Percentiles rank a stretch among this genome's conserved stretches.
phyloP scores from a whole-genome alignment of 1,140 invertebrate genomes.

The Pseudomyrmex concolor region DNA sequence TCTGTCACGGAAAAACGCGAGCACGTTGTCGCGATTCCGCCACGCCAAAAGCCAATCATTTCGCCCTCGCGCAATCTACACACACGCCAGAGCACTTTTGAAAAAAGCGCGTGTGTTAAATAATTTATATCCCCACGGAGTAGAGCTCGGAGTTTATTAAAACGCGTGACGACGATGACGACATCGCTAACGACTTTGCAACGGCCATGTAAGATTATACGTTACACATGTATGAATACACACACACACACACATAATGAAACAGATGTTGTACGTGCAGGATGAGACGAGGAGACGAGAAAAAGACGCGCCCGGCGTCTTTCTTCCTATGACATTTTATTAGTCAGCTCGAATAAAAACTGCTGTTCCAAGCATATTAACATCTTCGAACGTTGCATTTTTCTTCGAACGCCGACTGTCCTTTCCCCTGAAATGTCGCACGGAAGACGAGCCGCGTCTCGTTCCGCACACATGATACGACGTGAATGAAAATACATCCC shows the following conservation, averaged over 20 bases:
- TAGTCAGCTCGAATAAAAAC: constrained; percentile 44
- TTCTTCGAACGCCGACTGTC: constrained; percentile 40
- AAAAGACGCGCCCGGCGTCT: constrained; percentile 34
- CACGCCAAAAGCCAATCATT: constrained; percentile 57
- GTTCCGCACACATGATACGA: constrained; percentile 11
- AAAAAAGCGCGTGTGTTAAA: constrained; percentile 30
- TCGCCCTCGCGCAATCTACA: constrained; percentile 62
- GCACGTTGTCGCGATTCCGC: constrained; percentile 56
- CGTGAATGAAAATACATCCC: background rate
- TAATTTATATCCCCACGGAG: constrained; percentile 18
- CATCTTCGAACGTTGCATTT: constrained; percentile 34
- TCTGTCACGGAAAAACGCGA: constrained; percentile 1
- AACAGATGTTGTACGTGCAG: constrained; percentile 12
- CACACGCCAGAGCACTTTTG: constrained; percentile 23
- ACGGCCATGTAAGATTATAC: constrained; percentile 5
- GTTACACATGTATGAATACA: constrained; percentile 11
- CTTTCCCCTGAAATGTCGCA: constrained; percentile 41
- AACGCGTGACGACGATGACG: constrained; percentile 60
- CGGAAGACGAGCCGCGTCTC: constrained; percentile 39
- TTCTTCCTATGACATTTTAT: constrained; percentile 52
- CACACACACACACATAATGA: background rate
- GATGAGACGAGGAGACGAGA: constrained; percentile 21
- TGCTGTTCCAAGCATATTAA: constrained; percentile 13
- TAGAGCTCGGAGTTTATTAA: constrained; percentile 35
- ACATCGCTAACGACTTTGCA: constrained; percentile 38